phyloP scores from a whole-genome alignment of 1,140 invertebrate genomes.

The Platyscapa corneri region DNA sequence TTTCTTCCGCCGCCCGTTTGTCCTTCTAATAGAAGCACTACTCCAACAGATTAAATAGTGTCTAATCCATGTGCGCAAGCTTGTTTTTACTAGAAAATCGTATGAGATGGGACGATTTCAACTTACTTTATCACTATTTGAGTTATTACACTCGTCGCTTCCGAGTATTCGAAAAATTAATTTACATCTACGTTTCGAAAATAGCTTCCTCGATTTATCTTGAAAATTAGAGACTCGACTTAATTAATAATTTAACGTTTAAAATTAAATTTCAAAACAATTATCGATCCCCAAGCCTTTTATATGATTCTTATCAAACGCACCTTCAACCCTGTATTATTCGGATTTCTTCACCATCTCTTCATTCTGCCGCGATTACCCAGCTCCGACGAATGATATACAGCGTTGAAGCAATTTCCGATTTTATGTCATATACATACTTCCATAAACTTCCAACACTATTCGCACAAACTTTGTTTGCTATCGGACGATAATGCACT shows the following conservation, averaged over 20 bases:
- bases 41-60: not conserved
- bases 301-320: not conserved
- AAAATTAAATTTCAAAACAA: too few species aligned
- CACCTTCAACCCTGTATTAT: not conserved
- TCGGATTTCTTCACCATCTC: not conserved
- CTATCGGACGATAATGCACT: slow-evolving; percentile 49
- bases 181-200: too few species aligned
- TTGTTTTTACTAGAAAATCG: too few species aligned
- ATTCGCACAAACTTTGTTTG: slow-evolving; percentile 44
- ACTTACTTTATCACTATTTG: too few species aligned
- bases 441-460: slow-evolving; percentile 16
- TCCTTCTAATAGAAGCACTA: not conserved
- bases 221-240: too few species aligned
- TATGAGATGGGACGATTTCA: too few species aligned
- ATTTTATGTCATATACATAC: slow-evolving; percentile 48
- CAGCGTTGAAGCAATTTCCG: slow-evolving; percentile 52
- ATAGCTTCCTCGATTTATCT: not conserved
- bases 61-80: not conserved
- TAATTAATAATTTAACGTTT: too few species aligned
- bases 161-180: too few species aligned
- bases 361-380: slow-evolving; percentile 20
- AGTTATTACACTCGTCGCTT: too few species aligned
- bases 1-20: not conserved
- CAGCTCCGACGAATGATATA: slow-evolving; percentile 17
- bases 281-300: too few species aligned